These are phyloP conservation scores for Oscheius sp. DNA, from an alignment of 2,888 invertebrate species.

Conservation along the genomic window DNA sequence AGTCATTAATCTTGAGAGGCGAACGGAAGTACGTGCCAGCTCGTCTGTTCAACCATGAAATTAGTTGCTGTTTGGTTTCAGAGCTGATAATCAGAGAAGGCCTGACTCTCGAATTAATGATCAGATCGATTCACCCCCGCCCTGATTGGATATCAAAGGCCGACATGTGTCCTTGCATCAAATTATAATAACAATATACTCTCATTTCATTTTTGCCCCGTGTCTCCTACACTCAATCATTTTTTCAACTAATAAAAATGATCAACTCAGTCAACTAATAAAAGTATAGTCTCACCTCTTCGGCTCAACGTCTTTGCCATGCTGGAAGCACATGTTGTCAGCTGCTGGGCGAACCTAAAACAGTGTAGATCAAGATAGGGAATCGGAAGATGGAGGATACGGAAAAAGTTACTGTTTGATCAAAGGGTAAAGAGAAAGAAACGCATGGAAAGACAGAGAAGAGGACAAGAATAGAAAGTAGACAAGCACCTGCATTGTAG, in stretches of 20 bases:
- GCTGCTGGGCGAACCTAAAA: conserved; percentile 28
- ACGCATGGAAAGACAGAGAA: too few relatives aligned
- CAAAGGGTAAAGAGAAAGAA: conserved; percentile 12
- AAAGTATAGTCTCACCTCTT: conserved; percentile 18
- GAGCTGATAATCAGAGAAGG: conserved; percentile 26
- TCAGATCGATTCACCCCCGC: conserved; percentile 18
- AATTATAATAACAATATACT: conserved; percentile 11
- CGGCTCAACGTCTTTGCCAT: conserved; percentile 31
- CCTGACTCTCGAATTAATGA: conserved; percentile 24
- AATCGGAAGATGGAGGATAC: not conserved
- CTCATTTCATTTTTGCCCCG: not conserved
- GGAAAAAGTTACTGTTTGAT: conserved; percentile 19
- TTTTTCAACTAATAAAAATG: too few relatives aligned
- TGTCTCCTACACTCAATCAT: too few relatives aligned
- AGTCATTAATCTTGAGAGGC: conserved; percentile 7
- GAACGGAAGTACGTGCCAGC: conserved; percentile 11
- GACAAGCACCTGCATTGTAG: conserved; percentile 20
- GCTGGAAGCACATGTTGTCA: conserved; percentile 30
- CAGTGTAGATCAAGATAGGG: conserved; percentile 12
- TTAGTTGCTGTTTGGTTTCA: conserved; percentile 25
- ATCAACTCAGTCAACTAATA: not conserved
- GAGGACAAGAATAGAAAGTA: not conserved
- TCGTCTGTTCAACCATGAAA: not conserved
- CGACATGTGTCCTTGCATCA: not conserved
- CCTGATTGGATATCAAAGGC: not conserved